Evolutionary conservation across 1,140 invertebrate species (phyloP), one percentile per base, ranked within the genome.

Genomic region (Carcinoscorpius rotundicauda): DNA sequence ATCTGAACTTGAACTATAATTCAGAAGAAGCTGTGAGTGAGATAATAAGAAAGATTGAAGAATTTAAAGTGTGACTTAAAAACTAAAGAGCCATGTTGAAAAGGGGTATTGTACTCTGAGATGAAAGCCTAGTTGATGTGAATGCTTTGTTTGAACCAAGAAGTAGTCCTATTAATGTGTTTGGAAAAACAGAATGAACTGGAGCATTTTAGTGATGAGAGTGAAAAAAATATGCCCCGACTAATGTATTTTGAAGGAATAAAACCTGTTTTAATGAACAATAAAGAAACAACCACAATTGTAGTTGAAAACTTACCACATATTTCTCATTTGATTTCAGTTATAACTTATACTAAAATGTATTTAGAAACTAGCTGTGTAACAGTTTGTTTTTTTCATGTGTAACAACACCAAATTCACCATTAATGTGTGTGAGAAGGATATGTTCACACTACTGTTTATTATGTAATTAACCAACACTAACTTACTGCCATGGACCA

Each of bases 31-130:
- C 11, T 10, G 55, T 69, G 4, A 65, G 65, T 67, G 63, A 67
- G 58, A 56, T 69, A 10, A 65, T 69, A 62, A 52, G 61, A 6
- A 67, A 53, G 58, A 63, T 69, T 56, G 63, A 69, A 63, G 63
- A 63, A n/a, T 69, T 65, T 57, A 64, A 64, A 60, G 64, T 58
- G 62, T 69, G n/a, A 64, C 6, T 10, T 48, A 60, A 53, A 4
- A 62, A 62, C 6, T 57, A 4, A 9, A 49, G 60, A 64, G 60
- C 49, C n/a, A 66, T 66, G 65, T 49, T 52, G 4, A 29, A 29
- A 11, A 63, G 57, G 1, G 57, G 9, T 6, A 5, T 63, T 51
- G 51, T 66, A 10, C 11, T 8, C 9, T 53, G 11, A 5, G 61
- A 61, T 58, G 60, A 61, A 10, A 67, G 61, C 50, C 64, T 64